Evolutionary conservation across 1,140 invertebrate genomes (phyloP).

Genomic region (Centruroides sculpturatus): DNA sequence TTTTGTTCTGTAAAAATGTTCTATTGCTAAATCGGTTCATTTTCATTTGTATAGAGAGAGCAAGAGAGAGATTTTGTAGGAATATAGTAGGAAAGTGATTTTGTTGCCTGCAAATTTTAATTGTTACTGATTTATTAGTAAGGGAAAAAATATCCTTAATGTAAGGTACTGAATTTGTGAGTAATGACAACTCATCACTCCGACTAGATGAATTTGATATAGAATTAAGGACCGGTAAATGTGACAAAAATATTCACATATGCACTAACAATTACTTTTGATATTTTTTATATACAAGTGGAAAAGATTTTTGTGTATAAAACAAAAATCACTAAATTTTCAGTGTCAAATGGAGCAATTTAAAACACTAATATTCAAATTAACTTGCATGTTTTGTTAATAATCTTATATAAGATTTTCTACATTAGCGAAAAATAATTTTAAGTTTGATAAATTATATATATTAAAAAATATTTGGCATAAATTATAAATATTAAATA

Average conservation of each 20-base stretch:
- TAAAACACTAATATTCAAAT: too few species aligned
- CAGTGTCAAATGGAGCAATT: too few species aligned
- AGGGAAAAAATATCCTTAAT: conserved; percentile 9
- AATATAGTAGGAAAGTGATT: neutral
- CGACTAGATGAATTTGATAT: conserved; percentile 3
- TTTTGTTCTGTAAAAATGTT: neutral
- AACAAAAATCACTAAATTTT: too few species aligned
- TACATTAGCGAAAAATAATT: too few species aligned
- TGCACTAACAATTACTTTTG: neutral
- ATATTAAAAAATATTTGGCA: too few species aligned
- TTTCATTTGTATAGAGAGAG: neutral
- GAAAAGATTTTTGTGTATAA: too few species aligned
- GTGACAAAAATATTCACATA: neutral
- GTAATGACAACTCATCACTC: conserved; percentile 5
- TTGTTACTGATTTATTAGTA: neutral
- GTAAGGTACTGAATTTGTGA: conserved; percentile 11
- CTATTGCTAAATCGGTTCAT: neutral
- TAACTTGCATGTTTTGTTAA: too few species aligned
- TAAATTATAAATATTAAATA: too few species aligned
- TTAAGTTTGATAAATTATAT: too few species aligned
- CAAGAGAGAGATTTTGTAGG: neutral
- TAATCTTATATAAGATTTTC: too few species aligned
- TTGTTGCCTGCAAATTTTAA: neutral
- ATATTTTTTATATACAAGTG: neutral
- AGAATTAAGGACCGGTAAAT: neutral